Evolutionary conservation across 2,888 invertebrate species (phyloP).

Genomic region (Adela reaumurella): DNA sequence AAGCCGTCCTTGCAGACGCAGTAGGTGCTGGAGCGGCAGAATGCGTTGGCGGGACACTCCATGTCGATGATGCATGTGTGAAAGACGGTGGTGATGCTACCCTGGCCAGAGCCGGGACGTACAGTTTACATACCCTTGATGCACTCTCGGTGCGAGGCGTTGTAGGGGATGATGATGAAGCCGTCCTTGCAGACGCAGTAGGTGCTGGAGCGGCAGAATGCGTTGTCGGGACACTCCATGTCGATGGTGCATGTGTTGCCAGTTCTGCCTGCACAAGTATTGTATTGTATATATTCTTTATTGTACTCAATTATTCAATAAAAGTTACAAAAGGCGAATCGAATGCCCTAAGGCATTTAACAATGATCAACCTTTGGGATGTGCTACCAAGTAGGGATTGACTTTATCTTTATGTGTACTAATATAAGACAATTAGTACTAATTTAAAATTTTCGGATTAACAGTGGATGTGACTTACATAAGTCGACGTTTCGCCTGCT

Average conservation of each 20-base stretch:
- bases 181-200: conserved; percentile 51
- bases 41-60: conserved; percentile 51
- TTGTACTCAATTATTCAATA: no score
- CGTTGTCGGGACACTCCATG: conserved; percentile 49
- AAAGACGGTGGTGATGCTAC: no score
- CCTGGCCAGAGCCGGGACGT: no score
- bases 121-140: conserved; percentile 48
- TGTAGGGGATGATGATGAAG: conserved; percentile 39
- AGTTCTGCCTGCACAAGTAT: conserved; percentile 42
- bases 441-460: no score
- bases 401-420: no score
- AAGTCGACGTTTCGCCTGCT: no score
- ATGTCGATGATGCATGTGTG: conserved; percentile 37
- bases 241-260: conserved; percentile 41
- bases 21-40: conserved; percentile 38
- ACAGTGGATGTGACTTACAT: no score
- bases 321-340: no score
- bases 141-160: conserved; percentile 39
- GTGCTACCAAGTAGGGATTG: neutral
- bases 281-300: no score
- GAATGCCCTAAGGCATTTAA: no score
- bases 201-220: conserved; percentile 37
- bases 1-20: conserved; percentile 49
- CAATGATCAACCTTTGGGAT: no score
- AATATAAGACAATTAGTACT: no score